Evolutionary conservation across 1,140 invertebrate genomes (phyloP), one percentile per base, ranked within the genome.

Genomic region (Ceratosolen fusciceps): DNA sequence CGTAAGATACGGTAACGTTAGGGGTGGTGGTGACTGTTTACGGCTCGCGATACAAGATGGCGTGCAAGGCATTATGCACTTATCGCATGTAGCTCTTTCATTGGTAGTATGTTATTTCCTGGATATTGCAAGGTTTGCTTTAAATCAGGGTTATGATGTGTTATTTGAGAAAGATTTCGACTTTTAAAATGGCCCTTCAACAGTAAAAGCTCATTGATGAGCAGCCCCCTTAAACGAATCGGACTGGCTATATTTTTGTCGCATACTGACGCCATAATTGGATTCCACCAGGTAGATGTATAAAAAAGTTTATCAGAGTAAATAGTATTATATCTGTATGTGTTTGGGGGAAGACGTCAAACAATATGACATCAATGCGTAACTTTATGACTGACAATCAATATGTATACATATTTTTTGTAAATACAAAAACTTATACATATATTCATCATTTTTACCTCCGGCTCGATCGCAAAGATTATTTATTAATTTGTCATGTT

Each of bases 191-290:
- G n/a, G n/a, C n/a, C n/a, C n/a, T 37, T 9, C 21, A 37, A 65
- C 37, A 37, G n/a, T 37, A 37, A n/a, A n/a, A 4, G 21, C 37
- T 65, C n/a, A 37, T 14, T 65, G 21, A 52, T 65, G 4, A 37
- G 3, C n/a, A 21, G 21, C 4, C 0, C 37, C 0, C 37, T 37
- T 12, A 16, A 31, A 19, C 12, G 0, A 21, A n/a, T 37, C 9
- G 19, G 31, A n/a, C 7, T 65, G 19, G 34, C 7, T 47, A 7
- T 9, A 47, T 37, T 37, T 65, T 0, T 37, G n/a, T 31, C 60
- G 60, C 60, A 14, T 1, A n/a, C 19, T 21, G 60, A 65, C 60
- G 60, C 60, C 60, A 65, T 65, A 65, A 65, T 65, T 37, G 34
- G 19, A 65, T 37, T 65, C 10, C 31, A 37, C 31, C 60, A 65